Evolutionary conservation across 1,140 invertebrate species (phyloP), one percentile per base, ranked within the genome.

Genomic region (Matsumurasca onukii): DNA sequence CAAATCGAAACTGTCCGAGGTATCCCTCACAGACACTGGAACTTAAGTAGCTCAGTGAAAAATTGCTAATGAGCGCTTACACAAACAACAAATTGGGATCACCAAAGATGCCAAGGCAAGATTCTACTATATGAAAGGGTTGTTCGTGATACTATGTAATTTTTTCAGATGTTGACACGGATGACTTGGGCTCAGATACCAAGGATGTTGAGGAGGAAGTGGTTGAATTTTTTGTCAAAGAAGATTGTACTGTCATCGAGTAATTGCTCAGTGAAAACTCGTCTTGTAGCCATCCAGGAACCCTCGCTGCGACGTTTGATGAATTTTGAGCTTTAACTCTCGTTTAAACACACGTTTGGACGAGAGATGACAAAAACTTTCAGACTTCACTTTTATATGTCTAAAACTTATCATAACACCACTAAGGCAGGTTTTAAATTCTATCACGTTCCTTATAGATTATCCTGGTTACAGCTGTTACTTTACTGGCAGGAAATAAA

Each of bases 191-290:
- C 78, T 89, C 88, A 51, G 90, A 96, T 75, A 86, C 87, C 34
- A 88, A 90, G 72, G 95, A 97, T 76, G 88, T 96, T 74, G 94
- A 97, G 77, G 95, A 98, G 78, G 96, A 98, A 85, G 86, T 92
- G 77, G 89, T 98, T 75, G 96, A 98, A 89, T 97, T 98, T 89
- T 93, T 98, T 83, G 88, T 98, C 76, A 98, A 97, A 85, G 95
- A 98, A 85, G 96, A 98, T 86, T 87, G 87, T 73, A 92, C 88
- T 22, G 80, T 91, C 70, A 82, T 96, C 75, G 90, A 92, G 70
- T 83, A 80, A 61, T 62, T 9, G 24, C 2, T 20, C 22, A 29
- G n/a, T 15, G 59, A 30, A 25, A n/a, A 29, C 31, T 61, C 52
- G 48, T 5, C 31, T 31, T 31, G 55, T 68, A 61, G 13, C 31